These are phyloP conservation scores for Heteractis magnifica DNA, from an alignment of 92 coral and sea anemone species.

Conservation along the genomic window DNA sequence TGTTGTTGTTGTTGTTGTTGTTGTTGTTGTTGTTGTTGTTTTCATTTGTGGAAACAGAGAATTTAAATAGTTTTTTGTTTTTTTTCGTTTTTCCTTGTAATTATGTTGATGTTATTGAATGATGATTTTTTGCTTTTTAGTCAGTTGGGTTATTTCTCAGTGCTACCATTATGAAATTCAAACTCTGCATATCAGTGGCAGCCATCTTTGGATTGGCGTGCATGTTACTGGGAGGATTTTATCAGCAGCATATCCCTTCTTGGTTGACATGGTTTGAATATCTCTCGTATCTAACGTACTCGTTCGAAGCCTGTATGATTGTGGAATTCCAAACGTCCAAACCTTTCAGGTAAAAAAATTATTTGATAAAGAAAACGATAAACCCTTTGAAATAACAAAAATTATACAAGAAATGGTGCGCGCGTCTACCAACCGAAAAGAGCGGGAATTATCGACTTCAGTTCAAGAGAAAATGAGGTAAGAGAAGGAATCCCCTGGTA, in stretches of 20 bases:
- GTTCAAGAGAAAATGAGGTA: no score
- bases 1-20: background rate
- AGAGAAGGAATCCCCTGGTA: no score
- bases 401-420: no score
- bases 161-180: slow-evolving; percentile 82
- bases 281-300: slow-evolving; percentile 60
- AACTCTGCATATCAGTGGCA: slow-evolving; percentile 76
- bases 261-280: slow-evolving; percentile 85
- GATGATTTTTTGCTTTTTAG: slow-evolving; percentile 26
- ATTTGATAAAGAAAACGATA: no score
- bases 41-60: no score
- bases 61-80: no score
- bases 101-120: no score
- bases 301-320: slow-evolving; percentile 65
- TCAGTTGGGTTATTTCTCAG: slow-evolving; percentile 87
- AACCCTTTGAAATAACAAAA: no score
- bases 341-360: slow-evolving; percentile 52
- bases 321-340: slow-evolving; percentile 73
- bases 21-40: no score
- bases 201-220: slow-evolving; percentile 61
- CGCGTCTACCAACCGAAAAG: no score
- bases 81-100: no score
- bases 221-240: slow-evolving; percentile 93
- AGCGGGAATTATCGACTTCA: no score
- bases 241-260: slow-evolving; percentile 72